phyloP scores from a whole-genome alignment of 2,888 invertebrate genomes.

The Taphrorychus bicolor region DNA sequence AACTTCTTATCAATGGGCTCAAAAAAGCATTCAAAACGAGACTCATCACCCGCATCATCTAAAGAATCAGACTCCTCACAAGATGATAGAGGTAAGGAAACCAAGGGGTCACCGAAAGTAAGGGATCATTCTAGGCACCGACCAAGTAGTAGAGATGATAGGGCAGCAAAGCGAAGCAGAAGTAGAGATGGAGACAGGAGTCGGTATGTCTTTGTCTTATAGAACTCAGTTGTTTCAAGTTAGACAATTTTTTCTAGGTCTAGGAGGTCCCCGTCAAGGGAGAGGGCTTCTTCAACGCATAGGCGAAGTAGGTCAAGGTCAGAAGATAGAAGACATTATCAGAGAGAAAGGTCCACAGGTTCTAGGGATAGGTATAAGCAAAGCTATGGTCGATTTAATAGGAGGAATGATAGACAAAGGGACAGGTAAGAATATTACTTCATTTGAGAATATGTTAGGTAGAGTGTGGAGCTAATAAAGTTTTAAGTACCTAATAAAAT shows the following conservation, averaged over 20 bases:
- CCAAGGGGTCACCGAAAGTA: neutral
- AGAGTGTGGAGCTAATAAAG: no score
- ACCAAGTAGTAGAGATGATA: neutral
- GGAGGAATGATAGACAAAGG: neutral
- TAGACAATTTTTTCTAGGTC: no score
- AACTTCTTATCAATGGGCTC: neutral
- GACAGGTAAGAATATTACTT: neutral
- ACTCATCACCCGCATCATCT: neutral
- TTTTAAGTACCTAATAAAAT: no score
- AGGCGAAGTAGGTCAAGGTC: neutral
- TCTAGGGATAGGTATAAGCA: neutral
- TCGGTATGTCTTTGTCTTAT: neutral
- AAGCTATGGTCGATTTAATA: neutral
- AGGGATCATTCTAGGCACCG: neutral
- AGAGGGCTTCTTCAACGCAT: neutral
- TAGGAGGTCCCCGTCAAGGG: neutral
- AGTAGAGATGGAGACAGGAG: neutral
- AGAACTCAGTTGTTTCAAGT: neutral
- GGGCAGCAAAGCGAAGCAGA: neutral
- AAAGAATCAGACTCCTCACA: neutral
- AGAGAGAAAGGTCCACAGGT: neutral
- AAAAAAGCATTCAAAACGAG: neutral
- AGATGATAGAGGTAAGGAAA: neutral
- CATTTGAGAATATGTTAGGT: no score
- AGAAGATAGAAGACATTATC: neutral